Evolutionary conservation across 2,113 vertebrate genomes (phyloP), one percentile per base, ranked within the genome.

Genomic region (Clarias magur): DNA sequence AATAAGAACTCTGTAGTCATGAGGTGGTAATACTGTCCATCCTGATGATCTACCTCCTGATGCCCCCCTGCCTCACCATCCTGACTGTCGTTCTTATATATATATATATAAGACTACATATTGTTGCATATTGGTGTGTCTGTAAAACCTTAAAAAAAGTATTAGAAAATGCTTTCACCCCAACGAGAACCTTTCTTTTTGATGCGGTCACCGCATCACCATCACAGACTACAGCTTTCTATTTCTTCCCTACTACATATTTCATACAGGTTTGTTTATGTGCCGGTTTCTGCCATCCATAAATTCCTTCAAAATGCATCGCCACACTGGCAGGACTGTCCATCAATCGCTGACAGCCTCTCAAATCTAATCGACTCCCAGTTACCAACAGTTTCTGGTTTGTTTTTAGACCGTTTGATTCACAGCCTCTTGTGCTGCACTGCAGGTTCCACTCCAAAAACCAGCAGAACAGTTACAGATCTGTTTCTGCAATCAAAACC

Each of bases 401-500:
- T 56, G 85, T 70, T 54, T 80, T 80, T 59, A n/a, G 34, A 86
- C 75, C 15, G 1, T 42, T 60, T 79, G 62, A 70, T 80, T 68
- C 63, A 42, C 63, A 17, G 62, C 62, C 48, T 70, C n/a, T 15
- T 76, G 70, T 63, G 72, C 25, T 5, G 76, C n/a, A 68, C 63
- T 65, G 84, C 84, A 56, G 84, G 75, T 79, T 67, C 48, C 62
- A 86, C n/a, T 80, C 30, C 60, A 67, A 57, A 86, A 68, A 78
- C 42, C 84, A 38, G 59, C 60, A 56, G 84, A 62, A 79, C 38
- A 65, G 23, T 79, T 79, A 30, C 68, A 67, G 53, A 56, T 19
- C n/a, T 38, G 57, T 48, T 67, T 53, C 68, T 25, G 83, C 70
- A 85, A 75, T 85, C 72, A 54, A 85, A 75, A 42, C 54, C 34